These are phyloP conservation scores for Syngnathus floridae DNA, from an alignment of 2,113 vertebrate genomes.

Conservation along the genomic window DNA sequence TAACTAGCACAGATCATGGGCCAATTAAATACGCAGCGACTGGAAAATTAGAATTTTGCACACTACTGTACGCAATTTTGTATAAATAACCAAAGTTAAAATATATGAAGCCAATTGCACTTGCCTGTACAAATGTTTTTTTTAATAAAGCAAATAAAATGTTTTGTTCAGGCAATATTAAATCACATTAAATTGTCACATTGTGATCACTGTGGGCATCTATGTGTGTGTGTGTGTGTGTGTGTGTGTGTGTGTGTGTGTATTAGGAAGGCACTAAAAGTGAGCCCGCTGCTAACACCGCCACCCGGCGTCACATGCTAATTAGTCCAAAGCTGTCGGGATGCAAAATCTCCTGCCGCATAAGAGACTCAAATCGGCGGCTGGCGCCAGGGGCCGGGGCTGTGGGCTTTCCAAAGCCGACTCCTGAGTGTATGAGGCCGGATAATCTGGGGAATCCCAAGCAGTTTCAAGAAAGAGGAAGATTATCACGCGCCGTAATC, in stretches of 20 bases:
- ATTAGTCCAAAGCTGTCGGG: constrained; percentile 71
- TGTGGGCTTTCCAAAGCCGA: constrained; percentile 60
- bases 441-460: constrained; percentile 74
- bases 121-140: constrained; percentile 15
- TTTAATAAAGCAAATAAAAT: constrained; percentile 14
- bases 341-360: constrained; percentile 67
- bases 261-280: constrained; percentile 53
- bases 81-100: constrained; percentile 21
- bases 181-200: constrained; percentile 24
- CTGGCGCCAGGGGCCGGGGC: neutral
- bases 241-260: constrained; percentile 6
- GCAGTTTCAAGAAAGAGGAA: constrained; percentile 74
- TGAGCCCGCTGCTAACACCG: constrained; percentile 56
- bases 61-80: too few species aligned
- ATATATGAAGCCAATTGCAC: constrained; percentile 16
- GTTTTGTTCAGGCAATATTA: constrained; percentile 34
- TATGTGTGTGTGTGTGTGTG: neutral
- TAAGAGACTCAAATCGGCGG: constrained; percentile 64
- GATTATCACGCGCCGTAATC: constrained; percentile 80
- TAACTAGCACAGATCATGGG: neutral
- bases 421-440: constrained; percentile 64
- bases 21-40: neutral
- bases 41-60: neutral
- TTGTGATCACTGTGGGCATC: constrained; percentile 11
- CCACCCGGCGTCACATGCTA: constrained; percentile 66